Evolutionary conservation across 1,140 invertebrate genomes (phyloP), one percentile per base, ranked within the genome.

Genomic region (Aphidius ervi): DNA sequence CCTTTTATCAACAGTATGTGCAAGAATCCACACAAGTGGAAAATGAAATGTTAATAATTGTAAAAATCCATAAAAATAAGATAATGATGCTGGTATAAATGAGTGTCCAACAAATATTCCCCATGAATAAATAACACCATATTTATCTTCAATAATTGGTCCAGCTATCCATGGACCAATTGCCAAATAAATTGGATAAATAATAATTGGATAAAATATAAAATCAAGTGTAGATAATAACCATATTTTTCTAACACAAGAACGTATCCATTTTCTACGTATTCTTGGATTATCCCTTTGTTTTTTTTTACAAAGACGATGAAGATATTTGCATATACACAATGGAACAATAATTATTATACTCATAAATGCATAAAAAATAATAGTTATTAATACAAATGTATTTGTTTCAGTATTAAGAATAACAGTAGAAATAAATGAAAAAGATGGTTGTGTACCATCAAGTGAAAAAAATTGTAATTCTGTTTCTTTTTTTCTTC

Each of bases 41-140:
- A 92, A 77, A 74, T 92, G 88, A 68, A 88, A 88, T 9, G 80
- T 81, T 53, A 86, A 68, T 57, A 88, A 72, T 81, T 88, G 81
- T 62, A 82, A 81, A 58, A 89, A 87, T 54, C 90, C 92, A 80
- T 92, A 93, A 67, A 87, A 85, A 68, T 91, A 95, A 5, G 91
- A 93, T 63, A 93, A 87, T 31, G 87, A 87, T 48, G 88, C 90
- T 9, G 92, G 91, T 52, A 95, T 72, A 72, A 86, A 91, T 31
- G 83, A 78, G 40, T 87, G 86, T 70, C 88, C 86, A 31, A 95
- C 84, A 67, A 88, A 85, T 59, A 90, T 90, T 20, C 93, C 94
- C 92, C 92, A 95, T 1, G 91, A 87, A 82, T 95, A 97, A 65
- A 93, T 86, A 3, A 88, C 78, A 7, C 93, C 93, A 43, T 86